Evolutionary conservation across 2,113 vertebrate species (phyloP).

Genomic region (Bostrychus sinensis): DNA sequence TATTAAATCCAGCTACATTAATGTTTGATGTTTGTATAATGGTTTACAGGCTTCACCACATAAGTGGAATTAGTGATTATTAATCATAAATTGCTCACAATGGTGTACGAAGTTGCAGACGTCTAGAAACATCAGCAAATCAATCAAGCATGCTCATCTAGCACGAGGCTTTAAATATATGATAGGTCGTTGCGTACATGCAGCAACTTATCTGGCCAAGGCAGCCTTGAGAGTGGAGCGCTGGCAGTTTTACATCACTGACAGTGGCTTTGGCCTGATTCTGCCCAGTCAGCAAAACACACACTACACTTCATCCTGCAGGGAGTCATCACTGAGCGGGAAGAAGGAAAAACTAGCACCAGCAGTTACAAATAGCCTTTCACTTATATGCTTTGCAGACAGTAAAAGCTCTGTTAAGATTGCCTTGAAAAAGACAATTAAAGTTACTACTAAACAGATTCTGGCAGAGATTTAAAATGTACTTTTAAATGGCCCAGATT

Average conservation of each 20-base stretch:
- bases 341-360: background rate
- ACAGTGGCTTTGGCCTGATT: constrained; percentile 28
- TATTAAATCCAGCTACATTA: no score
- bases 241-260: constrained; percentile 49
- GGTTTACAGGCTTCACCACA: no score
- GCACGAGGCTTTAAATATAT: constrained; percentile 34
- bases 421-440: background rate
- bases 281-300: constrained; percentile 43
- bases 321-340: constrained; percentile 7
- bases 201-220: constrained; percentile 25
- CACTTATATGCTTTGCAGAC: constrained; percentile 10
- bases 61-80: background rate
- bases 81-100: background rate
- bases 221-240: constrained; percentile 43
- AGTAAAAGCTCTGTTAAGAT: background rate
- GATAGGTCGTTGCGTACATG: constrained; percentile 38
- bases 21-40: no score
- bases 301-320: constrained; percentile 18
- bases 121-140: background rate
- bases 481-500: no score
- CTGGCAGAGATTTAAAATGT: no score
- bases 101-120: background rate
- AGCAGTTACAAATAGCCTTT: constrained; percentile 5
- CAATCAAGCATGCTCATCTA: background rate
- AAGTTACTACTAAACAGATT: background rate